Conservation (phyloP, 2,888 invertebrate genomes). For the Barypeithes pellucidus region DNA sequence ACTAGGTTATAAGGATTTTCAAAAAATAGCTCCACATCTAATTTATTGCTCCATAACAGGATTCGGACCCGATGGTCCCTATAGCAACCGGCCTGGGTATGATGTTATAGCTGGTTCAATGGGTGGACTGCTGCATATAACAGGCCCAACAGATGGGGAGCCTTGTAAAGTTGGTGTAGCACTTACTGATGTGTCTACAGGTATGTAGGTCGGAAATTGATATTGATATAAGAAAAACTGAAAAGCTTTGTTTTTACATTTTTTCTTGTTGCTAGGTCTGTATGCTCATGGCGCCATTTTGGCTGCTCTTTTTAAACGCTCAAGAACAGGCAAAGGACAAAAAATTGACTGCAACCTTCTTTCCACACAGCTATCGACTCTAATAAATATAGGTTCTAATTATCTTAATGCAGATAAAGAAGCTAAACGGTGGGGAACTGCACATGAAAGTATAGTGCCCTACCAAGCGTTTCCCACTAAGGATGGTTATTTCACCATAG, state of each 20-base stretch:
- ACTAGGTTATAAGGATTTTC: conserved; percentile 86
- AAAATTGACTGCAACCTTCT: conserved; percentile 95
- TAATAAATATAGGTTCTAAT: conserved; percentile 92
- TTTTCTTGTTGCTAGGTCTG: conserved; percentile 72
- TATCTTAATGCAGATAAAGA: conserved; percentile 89
- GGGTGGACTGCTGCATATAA: conserved; percentile 91
- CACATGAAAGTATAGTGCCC: conserved; percentile 95
- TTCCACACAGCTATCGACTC: conserved; percentile 90
- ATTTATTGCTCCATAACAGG: conserved; percentile 97
- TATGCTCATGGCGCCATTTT: conserved; percentile 96
- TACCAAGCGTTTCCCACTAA: conserved; percentile 91
- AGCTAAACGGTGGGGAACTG: conserved; percentile 90
- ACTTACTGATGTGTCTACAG: conserved; percentile 93
- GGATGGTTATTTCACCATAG: conserved; percentile 89
- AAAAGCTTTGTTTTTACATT: no score
- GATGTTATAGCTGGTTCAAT: conserved; percentile 96
- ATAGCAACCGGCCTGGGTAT: conserved; percentile 91
- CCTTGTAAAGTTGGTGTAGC: conserved; percentile 96
- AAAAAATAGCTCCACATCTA: conserved; percentile 81
- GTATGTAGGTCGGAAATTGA: no score
- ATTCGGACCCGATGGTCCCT: conserved; percentile 91
- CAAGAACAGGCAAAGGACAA: conserved; percentile 87
- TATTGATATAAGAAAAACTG: no score
- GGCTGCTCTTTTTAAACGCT: conserved; percentile 87
- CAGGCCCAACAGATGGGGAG: conserved; percentile 87